Conservation (phyloP, 2,888 invertebrate genomes). For the Phyllotreta striolata region DNA sequence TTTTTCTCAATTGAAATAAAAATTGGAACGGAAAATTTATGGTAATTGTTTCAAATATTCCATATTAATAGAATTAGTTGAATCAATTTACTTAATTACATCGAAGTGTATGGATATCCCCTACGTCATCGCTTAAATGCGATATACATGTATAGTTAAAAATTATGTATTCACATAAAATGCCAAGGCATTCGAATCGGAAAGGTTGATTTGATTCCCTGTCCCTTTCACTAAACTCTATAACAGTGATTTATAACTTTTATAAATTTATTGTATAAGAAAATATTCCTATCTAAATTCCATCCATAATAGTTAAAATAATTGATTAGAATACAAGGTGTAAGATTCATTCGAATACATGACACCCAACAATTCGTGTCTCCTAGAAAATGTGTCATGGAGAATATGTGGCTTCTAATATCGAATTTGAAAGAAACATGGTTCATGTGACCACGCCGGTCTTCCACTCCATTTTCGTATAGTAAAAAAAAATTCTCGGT, state of each 20-base stretch:
- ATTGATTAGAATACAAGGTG: no score
- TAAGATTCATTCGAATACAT: no score
- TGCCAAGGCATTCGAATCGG: slow-evolving; percentile 22
- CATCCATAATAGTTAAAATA: no score
- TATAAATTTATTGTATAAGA: not conserved
- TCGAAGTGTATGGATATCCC: not conserved
- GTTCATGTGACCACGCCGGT: not conserved
- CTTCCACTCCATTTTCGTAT: slow-evolving; percentile 4
- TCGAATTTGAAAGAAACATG: slow-evolving; percentile 1
- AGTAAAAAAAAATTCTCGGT: slow-evolving; percentile 4
- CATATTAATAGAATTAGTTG: no score
- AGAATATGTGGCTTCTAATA: not conserved
- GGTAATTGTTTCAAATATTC: no score
- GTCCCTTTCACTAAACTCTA: slow-evolving; percentile 18
- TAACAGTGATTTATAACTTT: slow-evolving; percentile 2
- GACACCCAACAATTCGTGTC: no score
- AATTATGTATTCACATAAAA: slow-evolving; percentile 17
- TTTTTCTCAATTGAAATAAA: not conserved
- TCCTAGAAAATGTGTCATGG: no score
- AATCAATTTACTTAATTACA: no score
- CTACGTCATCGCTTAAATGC: slow-evolving; percentile 5
- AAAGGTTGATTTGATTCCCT: slow-evolving; percentile 15
- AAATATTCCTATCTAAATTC: no score
- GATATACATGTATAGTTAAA: slow-evolving; percentile 1
- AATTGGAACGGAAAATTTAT: no score